Base-by-base conservation (phyloP, 2,797 vertebrate genomes). In the Lithobates sylvaticus region DNA sequence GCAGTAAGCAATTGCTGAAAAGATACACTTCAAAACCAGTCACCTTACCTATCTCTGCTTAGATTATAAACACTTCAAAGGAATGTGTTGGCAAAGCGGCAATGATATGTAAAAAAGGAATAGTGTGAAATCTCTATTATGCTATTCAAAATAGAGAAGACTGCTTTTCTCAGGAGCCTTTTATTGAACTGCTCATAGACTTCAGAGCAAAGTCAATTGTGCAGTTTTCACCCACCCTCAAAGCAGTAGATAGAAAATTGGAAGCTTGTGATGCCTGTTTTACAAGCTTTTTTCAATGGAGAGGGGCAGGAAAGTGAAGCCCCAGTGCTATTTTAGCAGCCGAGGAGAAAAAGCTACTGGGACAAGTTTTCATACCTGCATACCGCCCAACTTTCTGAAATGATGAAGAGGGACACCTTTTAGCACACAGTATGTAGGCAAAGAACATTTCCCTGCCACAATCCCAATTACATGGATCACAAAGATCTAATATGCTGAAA, bases 1-100 rank as follows among this genome's bases (percentile, higher is more conserved):
- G 88, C 89, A 90, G 90, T 89, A 87, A 87, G 73, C 89, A 90
- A 81, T 89, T 90, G 85, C 89, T 90, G 71, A 91, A 89, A 91
- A 92, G 92, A 89, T 73, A 89, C 90, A 91, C 90, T 91, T 90
- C 88, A 89, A 92, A 90, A 91, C 39, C 42, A 58, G 54, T 16
- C 71, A 75, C 75, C 44, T 73, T 74, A 80, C 58, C 50, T 39
- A 54, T 70, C 58, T 79, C 69, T 44, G 44, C 70, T 70, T 76
- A 81, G 54, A 42, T 58, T 81, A 75, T 32, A 76, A 81, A 86
- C 80, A 80, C 39, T 72, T 85, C 26, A 85, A 72, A 18, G 23
- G 58, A 58, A 72, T 61, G 58, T 80, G 10, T 29, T 50, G 72
- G 27, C 21, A 75, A 12, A 74, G 69, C 27, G 61, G 77, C 74